A percentile compares a stretch with the other conserved stretches of the same genome.
Conservation (phyloP, 2,113 vertebrate genomes). For the Petromus typicus region DNA sequence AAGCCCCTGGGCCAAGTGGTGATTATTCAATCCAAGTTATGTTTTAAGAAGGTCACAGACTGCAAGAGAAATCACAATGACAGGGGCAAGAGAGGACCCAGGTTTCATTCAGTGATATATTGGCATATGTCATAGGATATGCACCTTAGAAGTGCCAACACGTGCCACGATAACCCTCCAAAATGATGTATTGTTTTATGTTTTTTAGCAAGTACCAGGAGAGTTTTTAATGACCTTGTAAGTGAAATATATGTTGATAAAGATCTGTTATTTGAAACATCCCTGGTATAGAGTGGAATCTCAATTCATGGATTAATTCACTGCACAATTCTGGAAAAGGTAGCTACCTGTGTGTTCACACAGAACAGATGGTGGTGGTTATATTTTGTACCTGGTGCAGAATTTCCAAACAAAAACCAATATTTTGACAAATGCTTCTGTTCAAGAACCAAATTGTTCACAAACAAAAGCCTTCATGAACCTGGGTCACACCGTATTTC, state of each 20-base stretch:
- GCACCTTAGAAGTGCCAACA: too few species aligned
- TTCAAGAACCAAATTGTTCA: not conserved
- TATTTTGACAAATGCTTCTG: not conserved
- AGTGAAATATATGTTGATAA: not conserved
- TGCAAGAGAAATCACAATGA: not conserved
- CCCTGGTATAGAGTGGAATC: not conserved
- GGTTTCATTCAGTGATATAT: not conserved
- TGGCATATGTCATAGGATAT: not conserved
- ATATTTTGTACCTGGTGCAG: not conserved
- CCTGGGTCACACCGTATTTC: not conserved
- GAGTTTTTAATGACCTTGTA: not conserved
- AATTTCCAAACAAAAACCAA: not conserved
- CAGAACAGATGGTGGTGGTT: not conserved
- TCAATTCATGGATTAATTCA: not conserved
- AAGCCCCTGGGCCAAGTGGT: rapidly evolving
- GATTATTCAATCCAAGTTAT: not conserved
- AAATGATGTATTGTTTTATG: not conserved
- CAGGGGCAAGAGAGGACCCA: rapidly evolving
- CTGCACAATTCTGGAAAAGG: not conserved
- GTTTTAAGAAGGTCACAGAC: not conserved
- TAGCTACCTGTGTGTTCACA: not conserved
- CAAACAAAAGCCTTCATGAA: not conserved
- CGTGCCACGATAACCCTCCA: not conserved
- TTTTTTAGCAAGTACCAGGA: not conserved
- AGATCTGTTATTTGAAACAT: not conserved